Evolutionary conservation across 2,113 vertebrate species (phyloP), one percentile per base, ranked within the genome.

Genomic region (Montifringilla adamsi): DNA sequence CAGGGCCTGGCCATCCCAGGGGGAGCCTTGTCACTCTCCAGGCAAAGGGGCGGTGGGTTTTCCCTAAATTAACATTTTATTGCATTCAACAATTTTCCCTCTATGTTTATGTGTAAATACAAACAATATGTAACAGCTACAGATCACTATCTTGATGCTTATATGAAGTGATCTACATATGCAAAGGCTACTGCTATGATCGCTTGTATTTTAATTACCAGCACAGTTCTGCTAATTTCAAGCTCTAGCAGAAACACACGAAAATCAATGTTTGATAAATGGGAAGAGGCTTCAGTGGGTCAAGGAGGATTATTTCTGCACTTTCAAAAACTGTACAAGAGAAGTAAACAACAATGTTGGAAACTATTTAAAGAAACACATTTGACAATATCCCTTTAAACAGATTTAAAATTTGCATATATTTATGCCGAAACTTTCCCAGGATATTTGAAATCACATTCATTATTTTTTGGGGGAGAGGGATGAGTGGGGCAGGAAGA

Each of bases 391-490:
- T 82, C n/a, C 16, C 63, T 94, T 96, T 87, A 96, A 96, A 94
- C 10, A 87, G 24, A 59, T 79, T 92, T 89, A 87, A 96, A 97
- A 81, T 63, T 30, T 89, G 74, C 82, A 52, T 80, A 27, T 76
- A 89, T 90, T 94, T 94, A 83, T 93, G 43, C 91, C 68, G 78
- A 93, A 81, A 74, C 19, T 95, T 96, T 95, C 73, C 74, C 41
- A 73, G 90, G 56, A 75, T 75, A 84, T 86, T 96, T 96, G 60
- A 94, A 97, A 95, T 88, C 55, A 37, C 47, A 93, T 88, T 87
- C 49, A 37, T 12, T 23, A 64, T 75, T 75, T 95, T 80, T 13
- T 2, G 28, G 73, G 30, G 46, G 15, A 93, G 69, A 60, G 60
- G 13, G 14, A 81, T n/a, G 22, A 50, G 5, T 5, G 39, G 24